Conservation (phyloP, 2,113 vertebrate species). For the Oxyruncus cristatus region DNA sequence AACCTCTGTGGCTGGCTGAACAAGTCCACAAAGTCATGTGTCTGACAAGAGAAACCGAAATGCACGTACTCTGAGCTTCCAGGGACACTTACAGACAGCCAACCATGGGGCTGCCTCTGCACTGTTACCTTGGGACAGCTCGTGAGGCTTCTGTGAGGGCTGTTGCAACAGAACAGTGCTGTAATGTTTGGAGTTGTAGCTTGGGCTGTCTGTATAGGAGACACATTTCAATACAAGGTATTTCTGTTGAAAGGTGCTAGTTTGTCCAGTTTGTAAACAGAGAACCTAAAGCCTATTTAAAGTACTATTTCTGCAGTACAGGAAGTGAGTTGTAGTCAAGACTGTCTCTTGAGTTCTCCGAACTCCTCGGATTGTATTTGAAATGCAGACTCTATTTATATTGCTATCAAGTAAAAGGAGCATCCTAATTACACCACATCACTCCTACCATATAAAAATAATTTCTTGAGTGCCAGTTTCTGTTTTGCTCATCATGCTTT, state of each 20-base stretch:
- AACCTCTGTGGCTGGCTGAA: neutral
- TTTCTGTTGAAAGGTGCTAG: neutral
- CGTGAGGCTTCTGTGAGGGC: neutral
- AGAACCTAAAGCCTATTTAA: neutral
- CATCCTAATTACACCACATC: neutral
- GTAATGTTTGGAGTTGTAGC: neutral
- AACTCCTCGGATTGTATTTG: neutral
- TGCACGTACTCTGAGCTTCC: neutral
- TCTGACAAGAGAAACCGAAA: neutral
- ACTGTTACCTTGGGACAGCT: neutral
- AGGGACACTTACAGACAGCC: neutral
- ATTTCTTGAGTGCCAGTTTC: neutral
- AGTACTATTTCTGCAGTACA: neutral
- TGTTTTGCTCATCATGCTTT: neutral
- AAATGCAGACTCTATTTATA: neutral
- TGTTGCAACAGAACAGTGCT: neutral
- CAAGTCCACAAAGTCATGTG: accelerated
- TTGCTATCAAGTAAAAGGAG: neutral
- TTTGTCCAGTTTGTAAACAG: neutral
- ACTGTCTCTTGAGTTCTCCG: neutral
- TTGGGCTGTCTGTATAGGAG: neutral
- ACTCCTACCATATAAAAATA: neutral
- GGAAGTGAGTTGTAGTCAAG: neutral
- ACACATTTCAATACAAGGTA: neutral
- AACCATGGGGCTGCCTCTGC: neutral